Percentiles rank a stretch among this genome's conserved stretches.
Evolutionary conservation across 2,797 vertebrate species (phyloP).

Genomic region (Adrianichthys oophorus): DNA sequence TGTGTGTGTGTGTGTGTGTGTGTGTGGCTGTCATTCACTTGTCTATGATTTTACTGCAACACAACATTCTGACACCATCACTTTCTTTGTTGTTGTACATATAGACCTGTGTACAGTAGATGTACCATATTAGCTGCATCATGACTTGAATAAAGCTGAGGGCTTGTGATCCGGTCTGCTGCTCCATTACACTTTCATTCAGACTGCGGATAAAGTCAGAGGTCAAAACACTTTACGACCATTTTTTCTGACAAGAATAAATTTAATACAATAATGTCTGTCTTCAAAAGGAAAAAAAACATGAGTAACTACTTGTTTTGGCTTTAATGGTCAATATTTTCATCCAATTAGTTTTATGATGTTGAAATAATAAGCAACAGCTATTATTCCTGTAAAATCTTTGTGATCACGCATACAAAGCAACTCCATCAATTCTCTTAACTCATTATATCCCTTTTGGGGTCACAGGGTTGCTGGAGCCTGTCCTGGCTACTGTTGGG

Average conservation of each 20-base stretch:
- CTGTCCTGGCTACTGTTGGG: too few relatives aligned
- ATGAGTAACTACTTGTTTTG: background rate
- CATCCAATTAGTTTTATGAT: background rate
- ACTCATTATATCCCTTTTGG: too few relatives aligned
- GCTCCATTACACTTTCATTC: constrained; percentile 2
- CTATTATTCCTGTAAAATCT: too few relatives aligned
- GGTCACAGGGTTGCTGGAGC: too few relatives aligned
- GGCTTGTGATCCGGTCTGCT: constrained; percentile 35
- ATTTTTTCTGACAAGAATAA: too few relatives aligned
- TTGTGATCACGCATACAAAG: too few relatives aligned
- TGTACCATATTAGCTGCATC: constrained; percentile 58
- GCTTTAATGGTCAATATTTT: background rate
- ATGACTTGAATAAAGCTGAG: constrained; percentile 69
- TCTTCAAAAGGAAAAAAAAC: too few relatives aligned
- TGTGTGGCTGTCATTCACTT: constrained; percentile 34
- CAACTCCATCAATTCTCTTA: too few relatives aligned
- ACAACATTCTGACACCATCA: constrained; percentile 47
- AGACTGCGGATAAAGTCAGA: background rate
- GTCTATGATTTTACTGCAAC: constrained; percentile 48
- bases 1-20: constrained; percentile 29
- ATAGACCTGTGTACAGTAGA: constrained; percentile 67
- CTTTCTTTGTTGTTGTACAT: constrained; percentile 66
- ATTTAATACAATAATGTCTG: too few relatives aligned
- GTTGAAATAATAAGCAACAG: background rate
- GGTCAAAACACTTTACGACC: too few relatives aligned